These are phyloP conservation scores for Coleophora flavipennella DNA, from an alignment of 2,888 invertebrate species.

Conservation along the genomic window DNA sequence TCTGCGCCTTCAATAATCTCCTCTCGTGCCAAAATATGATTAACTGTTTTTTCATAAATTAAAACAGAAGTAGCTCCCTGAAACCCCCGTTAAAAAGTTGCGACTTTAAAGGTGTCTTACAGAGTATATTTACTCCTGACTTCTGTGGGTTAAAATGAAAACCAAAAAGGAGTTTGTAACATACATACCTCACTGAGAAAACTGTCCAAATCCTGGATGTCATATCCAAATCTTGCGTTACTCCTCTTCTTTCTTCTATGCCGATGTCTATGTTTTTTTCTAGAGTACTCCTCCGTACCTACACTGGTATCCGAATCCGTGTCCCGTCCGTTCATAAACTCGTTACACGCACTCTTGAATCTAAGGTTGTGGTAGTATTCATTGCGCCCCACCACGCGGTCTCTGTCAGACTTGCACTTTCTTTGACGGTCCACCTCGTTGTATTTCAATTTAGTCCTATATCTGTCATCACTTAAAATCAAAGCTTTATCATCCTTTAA, in stretches of 20 bases:
- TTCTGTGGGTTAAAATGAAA: too few relatives aligned
- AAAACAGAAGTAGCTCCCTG: slow-evolving; percentile 17
- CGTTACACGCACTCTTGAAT: slow-evolving; percentile 58
- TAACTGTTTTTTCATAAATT: slow-evolving; percentile 28
- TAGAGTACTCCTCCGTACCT: slow-evolving; percentile 55
- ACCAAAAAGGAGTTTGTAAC: too few relatives aligned
- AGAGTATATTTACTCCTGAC: too few relatives aligned
- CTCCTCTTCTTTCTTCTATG: slow-evolving; percentile 55
- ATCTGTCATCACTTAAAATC: neutral
- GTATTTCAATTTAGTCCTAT: neutral
- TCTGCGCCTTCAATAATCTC: slow-evolving; percentile 24
- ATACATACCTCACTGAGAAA: slow-evolving; percentile 82
- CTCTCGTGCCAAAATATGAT: slow-evolving; percentile 29
- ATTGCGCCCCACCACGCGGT: slow-evolving; percentile 54
- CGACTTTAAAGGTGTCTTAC: slow-evolving; percentile 6
- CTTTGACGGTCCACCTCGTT: slow-evolving; percentile 36
- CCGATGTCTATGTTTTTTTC: slow-evolving; percentile 60
- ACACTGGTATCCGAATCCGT: slow-evolving; percentile 47
- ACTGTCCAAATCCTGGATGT: slow-evolving; percentile 84
- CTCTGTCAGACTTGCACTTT: slow-evolving; percentile 39
- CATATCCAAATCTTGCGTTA: slow-evolving; percentile 78
- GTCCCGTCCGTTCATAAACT: slow-evolving; percentile 42
- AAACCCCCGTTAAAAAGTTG: slow-evolving; percentile 15
- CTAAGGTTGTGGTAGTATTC: slow-evolving; percentile 63
- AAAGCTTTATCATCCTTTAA: neutral